Base-by-base conservation (phyloP, 2,888 invertebrate genomes). In the Caenorhabditis becei region DNA sequence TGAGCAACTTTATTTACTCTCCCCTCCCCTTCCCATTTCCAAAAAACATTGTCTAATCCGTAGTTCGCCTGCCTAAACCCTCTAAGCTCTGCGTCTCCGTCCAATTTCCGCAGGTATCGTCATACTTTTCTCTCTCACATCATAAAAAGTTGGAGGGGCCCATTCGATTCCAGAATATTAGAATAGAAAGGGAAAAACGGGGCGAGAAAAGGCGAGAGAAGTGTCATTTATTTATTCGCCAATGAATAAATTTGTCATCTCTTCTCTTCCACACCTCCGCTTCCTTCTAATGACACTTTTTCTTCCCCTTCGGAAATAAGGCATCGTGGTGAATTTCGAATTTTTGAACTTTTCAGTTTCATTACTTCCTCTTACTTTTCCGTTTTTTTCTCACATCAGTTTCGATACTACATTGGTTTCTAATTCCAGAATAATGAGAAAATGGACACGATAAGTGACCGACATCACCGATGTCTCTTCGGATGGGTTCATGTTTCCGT, bases 401-500 rank as follows among this genome's bases (percentile, higher is more conserved):
- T 35, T 35, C 41, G 8, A 28, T 24, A 23, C 41, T 7, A 53
- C 11, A 56, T 5, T n/a, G 2, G 24, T 18, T 18, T 58, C 2
- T 24, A n/a, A 18, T 67, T 66, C 11, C 66, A 66, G 66, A 61
- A 79, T 61, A 79, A 79, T 79, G 79, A 79, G 61, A 79, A 72
- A 24, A 79, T 79, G 79, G 79, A 79, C 62, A 79, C 79, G 69
- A 65, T 80, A 70, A 65, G 62, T 59, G 74, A 80, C 49, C 74
- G 75, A 70, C 75, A 75, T 75, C 80, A 80, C 56, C 82, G 78
- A 72, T 82, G 82, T 74, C 66, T 82, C 24, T 82, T 82, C 41
- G 82, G 78, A 44, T 82, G 71, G 72, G 65, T 78, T 8, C 82
- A 82, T 66, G 82, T 82, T 5, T 65, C 72, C 20, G 82, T 82